Base-by-base conservation (phyloP, 2,888 invertebrate genomes). In the Tipula unca region DNA sequence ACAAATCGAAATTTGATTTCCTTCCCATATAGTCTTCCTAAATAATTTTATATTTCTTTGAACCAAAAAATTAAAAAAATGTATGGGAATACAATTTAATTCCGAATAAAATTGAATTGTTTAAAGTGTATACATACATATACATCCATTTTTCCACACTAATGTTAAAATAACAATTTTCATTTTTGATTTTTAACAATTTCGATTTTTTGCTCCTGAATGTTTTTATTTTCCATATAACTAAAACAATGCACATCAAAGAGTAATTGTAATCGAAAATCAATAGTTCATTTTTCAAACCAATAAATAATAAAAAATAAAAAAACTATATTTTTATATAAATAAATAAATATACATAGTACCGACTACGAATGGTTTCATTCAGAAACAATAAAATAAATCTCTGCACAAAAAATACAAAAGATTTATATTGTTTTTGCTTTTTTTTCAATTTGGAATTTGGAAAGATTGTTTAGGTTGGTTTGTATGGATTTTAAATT, bases 1-100 rank as follows among this genome's bases (percentile, higher is more conserved):
- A 69, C 69, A 69, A 69, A 69, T 69, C 69, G 69, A 69, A 69
- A 69, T 69, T 69, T 69, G 69, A 69, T 69, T 69, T 69, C 69
- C 69, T 69, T 69, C 69, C 69, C 69, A 69, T 69, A 25, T 69
- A 3, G 2, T 69, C 25, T 69, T 17, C 17, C 17, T n/a, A 1
- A 54, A 54, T 17, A 54, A n/a, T 54, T 17, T 48, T 39, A 39
- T 10, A 2, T 39, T 48, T 17, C 17, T 54, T 54, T 54, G 48
- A 17, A 54, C 48, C 48, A 32, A 32, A 39, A 39, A 39, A 17
- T 17, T 13, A 54, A 54, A 17, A 54, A 17, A 17, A 54, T 32
- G 6, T 32, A 6, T 17, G 1, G 17, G 17, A 54, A 54, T 17
- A 54, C 17, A 54, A 54, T 17, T 54, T 54, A 20, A 69, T 25